Base-by-base conservation (phyloP, 2,888 invertebrate species). In the Cerastis leucographa region DNA sequence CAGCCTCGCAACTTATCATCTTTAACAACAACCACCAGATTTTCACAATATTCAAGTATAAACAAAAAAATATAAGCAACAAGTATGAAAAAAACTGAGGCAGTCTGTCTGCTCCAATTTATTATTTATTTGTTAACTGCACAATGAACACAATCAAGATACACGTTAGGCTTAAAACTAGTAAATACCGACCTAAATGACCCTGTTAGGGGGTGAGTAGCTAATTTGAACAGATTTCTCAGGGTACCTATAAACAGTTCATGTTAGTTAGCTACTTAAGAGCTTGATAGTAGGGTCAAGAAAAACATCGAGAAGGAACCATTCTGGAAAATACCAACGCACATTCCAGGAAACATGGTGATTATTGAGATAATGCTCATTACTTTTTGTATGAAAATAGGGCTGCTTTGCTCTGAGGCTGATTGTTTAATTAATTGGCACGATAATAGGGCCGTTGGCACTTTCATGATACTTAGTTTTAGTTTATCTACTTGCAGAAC, bases 1-100 rank as follows among this genome's bases (percentile, higher is more conserved):
- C 64, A 54, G 40, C 9, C 14, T 46, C 22, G 49, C 42, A 71
- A 79, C 56, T 49, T 79, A 56, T 73, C 25, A 44, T 64, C 8
- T 77, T 64, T 78, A 78, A 29, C 22, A 46, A 56, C 19, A 35
- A 56, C 44, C 29, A n/a, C 22, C 17, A 42, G 40, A 54, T 40
- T 72, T 54, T 22, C 12, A 42, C 22, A 67, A 54, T 68, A 44
- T 35, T 44, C 29, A 44, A n/a, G 25, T 46, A n/a, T n/a, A n/a
- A 17, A 40, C 17, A 17, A 17, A 17, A 17, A 46, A 46, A 46
- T n/a, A 2, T 5, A 17, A 11, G 17, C 3, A 46, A 6, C 1
- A 17, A 5, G 6, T 40, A 25, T 14, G 7, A 14, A 56, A 56
- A 14, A 25, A 56, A 25, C 11, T 56, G 56, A 14, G 56, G 7